Evolutionary conservation across 53 echinoderm and acorn worm species (phyloP), one percentile per base, ranked within the genome.

Genomic region (Stichopus horrens): DNA sequence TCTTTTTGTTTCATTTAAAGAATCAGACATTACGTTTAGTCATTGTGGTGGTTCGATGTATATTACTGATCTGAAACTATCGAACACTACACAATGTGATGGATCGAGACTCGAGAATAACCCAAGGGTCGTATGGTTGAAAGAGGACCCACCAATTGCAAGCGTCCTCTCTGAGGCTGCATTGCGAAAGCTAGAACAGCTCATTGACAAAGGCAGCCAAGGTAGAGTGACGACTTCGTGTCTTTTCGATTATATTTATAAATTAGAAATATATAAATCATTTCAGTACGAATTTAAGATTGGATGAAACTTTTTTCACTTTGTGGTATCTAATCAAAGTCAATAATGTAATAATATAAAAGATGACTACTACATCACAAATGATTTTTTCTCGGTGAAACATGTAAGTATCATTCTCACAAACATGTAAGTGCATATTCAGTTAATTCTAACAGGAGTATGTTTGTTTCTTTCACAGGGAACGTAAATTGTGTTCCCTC

Each of bases 141-240:
- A 54, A 13, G 94, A 96, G 60, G 74, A 86, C 54, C 96, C 96
- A 73, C 90, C 76, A 83, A 86, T 88, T 14, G 96, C 93, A 55
- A 96, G 96, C 88, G 94, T 93, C 52, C 73, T 91, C 73, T 92
- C 94, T 23, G 90, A 91, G 79, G 88, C 93, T 18, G 76, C 88
- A 13, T 74, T 90, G 71, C 57, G 74, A 53, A 91, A 92, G 74
- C 90, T 96, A 14, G 86, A 90, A 74, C 83, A 91, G 67, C 87
- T 96, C 16, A 63, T 63, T 16, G 63, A 13, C 0, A 13, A 63
- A 63, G 63, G 16, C 63, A 63, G 10, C 10, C 63, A 63, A 10
- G 63, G 63, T 63, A 63, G 16, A 13, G 16, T n/a, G 16, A 6
- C 11, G 16, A 13, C 63, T 63, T 63, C 63, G 10, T 63, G 63